Evolutionary conservation across 92 coral and sea anemone species (phyloP).

Genomic region (Pocillopora grandis): DNA sequence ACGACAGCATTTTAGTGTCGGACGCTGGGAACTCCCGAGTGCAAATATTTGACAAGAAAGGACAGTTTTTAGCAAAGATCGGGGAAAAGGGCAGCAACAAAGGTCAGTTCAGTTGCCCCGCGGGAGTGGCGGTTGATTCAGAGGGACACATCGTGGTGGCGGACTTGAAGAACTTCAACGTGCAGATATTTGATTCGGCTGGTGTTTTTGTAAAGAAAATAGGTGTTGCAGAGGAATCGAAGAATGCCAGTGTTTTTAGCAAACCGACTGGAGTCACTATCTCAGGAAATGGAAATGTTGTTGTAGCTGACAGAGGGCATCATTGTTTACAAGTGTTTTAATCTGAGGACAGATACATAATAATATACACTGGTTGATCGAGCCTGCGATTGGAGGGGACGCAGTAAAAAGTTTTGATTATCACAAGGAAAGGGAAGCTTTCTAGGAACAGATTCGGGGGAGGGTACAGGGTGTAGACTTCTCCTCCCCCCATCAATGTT

Average conservation of each 20-base stretch:
- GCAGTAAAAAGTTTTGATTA: too few species aligned
- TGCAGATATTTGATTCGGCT: conserved; percentile 71
- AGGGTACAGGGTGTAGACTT: too few species aligned
- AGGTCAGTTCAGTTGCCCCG: conserved; percentile 89
- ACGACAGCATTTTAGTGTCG: conserved; percentile 79
- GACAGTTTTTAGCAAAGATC: conserved; percentile 69
- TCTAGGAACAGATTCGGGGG: too few species aligned
- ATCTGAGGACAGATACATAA: background rate
- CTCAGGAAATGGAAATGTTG: conserved; percentile 73
- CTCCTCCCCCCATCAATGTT: too few species aligned
- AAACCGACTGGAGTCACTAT: conserved; percentile 83
- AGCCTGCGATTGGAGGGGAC: background rate
- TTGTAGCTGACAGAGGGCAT: conserved; percentile 83
- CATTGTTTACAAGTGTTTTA: conserved; percentile 72
- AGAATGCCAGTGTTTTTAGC: conserved; percentile 57
- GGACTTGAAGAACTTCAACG: conserved; percentile 76
- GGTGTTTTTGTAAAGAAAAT: conserved; percentile 74
- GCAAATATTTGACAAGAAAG: conserved; percentile 67
- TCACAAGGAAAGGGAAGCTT: too few species aligned
- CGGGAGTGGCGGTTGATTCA: conserved; percentile 86
- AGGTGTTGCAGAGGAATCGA: conserved; percentile 61
- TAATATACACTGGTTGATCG: background rate
- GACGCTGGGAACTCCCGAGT: conserved; percentile 87
- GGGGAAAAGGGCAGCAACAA: conserved; percentile 73
- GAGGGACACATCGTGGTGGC: conserved; percentile 87